Base-by-base conservation (phyloP, 2,888 invertebrate species). In the Luperina testacea region DNA sequence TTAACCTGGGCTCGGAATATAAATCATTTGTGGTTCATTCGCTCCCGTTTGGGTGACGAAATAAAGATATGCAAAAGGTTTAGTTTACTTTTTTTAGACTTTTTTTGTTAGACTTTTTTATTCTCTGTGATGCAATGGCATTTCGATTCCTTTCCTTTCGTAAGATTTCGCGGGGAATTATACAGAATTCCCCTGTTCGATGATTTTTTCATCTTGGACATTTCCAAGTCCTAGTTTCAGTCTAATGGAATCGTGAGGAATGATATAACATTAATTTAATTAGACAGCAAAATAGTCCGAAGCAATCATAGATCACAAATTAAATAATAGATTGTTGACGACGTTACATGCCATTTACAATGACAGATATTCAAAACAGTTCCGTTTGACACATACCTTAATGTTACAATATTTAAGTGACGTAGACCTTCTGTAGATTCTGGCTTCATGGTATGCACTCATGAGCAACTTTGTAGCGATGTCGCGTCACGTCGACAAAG, bases 1-100 rank as follows among this genome's bases (percentile, higher is more conserved):
- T 94, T 94, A 94, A 93, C 94, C 93, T 92, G 93, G 82, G 84
- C 85, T 86, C 83, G 74, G 77, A 74, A 90, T 84, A 82, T 94
- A 92, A 91, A 93, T 94, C 93, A 94, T 90, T 90, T 80, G 87
- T 83, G 86, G 86, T 77, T 80, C 72, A 80, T 80, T 82, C 80
- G 82, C 84, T 82, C 72, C 76, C 67, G 75, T 78, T 78, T 27
- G 38, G 69, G 68, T 53, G 69, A 82, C 17, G 75, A 78, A 57
- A 77, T 64, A 32, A 7, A 1, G 2, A 42, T 0, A 48, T n/a
- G 27, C 83, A 86, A 83, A 80, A 80, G 80, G 76, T 80, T 53
- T n/a, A 77, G 17, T 32, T 32, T 32, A 32, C 32, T 32, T 32
- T 32, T 32, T 1, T 32, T 32, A 32, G 32, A 32, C 32, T 32